A percentile compares a stretch with the other conserved stretches of the same genome.
phyloP scores from a whole-genome alignment of 2,113 vertebrate species.

The Elachura formosa region DNA sequence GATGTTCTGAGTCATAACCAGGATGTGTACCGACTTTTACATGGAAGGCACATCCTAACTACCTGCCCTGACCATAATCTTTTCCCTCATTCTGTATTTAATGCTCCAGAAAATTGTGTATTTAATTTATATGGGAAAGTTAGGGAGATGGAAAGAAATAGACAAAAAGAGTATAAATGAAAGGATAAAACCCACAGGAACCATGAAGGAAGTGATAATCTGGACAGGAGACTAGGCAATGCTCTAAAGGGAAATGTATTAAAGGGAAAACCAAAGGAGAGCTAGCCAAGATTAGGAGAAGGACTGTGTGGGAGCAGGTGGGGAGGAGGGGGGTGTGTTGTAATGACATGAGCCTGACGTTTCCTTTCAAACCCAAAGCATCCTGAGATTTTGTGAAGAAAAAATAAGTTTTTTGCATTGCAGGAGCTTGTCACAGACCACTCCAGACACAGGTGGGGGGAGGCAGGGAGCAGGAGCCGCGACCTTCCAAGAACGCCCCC shows the following conservation, averaged over 20 bases:
- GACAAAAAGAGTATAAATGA: neutral
- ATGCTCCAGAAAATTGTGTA: neutral
- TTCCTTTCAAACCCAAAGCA: neutral
- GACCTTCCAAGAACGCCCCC: too few relatives aligned
- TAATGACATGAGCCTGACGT: neutral
- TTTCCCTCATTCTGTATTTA: neutral
- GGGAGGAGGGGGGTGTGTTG: neutral
- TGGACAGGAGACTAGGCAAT: neutral
- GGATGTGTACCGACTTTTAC: too few relatives aligned
- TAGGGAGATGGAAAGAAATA: neutral
- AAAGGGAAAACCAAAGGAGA: neutral
- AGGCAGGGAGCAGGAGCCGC: too few relatives aligned
- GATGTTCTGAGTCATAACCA: neutral
- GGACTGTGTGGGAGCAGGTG: too few relatives aligned
- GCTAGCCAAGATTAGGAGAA: neutral
- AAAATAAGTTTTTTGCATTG: neutral
- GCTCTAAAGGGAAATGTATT: neutral
- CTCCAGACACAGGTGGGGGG: too few relatives aligned
- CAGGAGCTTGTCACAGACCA: too few relatives aligned
- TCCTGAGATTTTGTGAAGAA: neutral
- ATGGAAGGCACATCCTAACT: neutral
- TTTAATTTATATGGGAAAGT: neutral
- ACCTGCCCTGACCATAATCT: neutral
- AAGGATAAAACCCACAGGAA: neutral
- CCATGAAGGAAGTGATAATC: neutral